These are phyloP conservation scores for Drosophila repletoides DNA, from an alignment of 1,140 invertebrate species.

Conservation along the genomic window DNA sequence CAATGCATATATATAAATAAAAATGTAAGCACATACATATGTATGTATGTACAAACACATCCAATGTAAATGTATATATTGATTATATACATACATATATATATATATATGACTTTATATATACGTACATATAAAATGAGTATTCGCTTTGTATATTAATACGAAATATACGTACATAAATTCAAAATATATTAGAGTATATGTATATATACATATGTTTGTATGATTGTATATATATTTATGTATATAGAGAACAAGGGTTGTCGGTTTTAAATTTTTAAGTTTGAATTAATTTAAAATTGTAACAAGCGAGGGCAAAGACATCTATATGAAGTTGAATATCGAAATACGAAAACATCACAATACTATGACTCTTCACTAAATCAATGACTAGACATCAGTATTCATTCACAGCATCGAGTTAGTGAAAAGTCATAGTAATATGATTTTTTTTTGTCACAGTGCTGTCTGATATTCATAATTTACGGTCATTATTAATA, in stretches of 20 bases:
- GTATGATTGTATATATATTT: not conserved
- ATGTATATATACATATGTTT: conserved; percentile 8
- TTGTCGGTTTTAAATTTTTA: not conserved
- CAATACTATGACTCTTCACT: too few species aligned
- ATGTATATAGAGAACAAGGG: not conserved
- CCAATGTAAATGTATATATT: too few species aligned
- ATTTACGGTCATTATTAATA: too few species aligned
- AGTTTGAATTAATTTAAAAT: not conserved
- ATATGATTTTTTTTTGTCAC: too few species aligned
- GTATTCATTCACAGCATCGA: too few species aligned
- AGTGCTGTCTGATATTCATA: too few species aligned
- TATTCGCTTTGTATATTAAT: not conserved
- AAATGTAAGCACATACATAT: not conserved
- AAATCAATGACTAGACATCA: too few species aligned
- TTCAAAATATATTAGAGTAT: not conserved
- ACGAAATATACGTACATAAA: conserved; percentile 16
- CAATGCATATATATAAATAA: not conserved
- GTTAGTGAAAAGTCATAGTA: too few species aligned
- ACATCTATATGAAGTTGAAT: not conserved
- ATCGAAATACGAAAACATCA: too few species aligned
- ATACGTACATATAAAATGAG: not conserved
- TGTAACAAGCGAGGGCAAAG: conserved; percentile 1
- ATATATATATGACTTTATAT: not conserved
- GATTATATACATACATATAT: not conserved
- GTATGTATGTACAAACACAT: too few species aligned